Base-by-base conservation (phyloP, 2,113 vertebrate species). In the Furnarius figulus region DNA sequence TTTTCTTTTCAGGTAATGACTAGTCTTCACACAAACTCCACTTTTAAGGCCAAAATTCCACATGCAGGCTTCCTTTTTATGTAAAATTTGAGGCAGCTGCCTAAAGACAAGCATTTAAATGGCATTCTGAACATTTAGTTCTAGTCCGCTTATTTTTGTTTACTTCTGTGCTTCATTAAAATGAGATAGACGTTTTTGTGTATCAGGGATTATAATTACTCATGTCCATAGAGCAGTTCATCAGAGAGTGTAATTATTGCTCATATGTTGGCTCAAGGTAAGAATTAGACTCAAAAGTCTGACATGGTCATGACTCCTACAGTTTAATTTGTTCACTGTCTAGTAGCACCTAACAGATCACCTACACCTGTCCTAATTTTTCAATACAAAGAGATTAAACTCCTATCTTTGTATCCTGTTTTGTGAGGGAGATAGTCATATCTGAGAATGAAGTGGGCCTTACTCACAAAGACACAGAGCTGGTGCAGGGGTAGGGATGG, bases 141-240 rank as follows among this genome's bases (percentile, higher is more conserved):
- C 80, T 84, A 74, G 52, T 67, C 15, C 18, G 71, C 87, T 88
- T 77, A 59, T 85, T 93, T 93, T 96, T 95, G 47, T 93, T 95
- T 91, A 78, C 65, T 82, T 82, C 85, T 85, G 42, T 75, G 58
- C 24, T 75, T 79, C 63, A 66, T 90, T 94, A 76, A 74, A 80
- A 93, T 73, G 50, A 81, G 40, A 78, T 40, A 65, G 23, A 63
- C 2, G 0, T n/a, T 94, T 94, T 84, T 86, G 27, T 68, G 33
- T 80, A 55, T 47, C 0, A 0, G 30, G 58, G 42, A 55, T 85
- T 91, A 24, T 90, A 96, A 96, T 96, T 93, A 77, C 61, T 73
- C 0, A 8, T 83, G 55, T 67, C 73, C 66, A 56, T 30, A 71
- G 9, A 77, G 81, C 49, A 84, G 65, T 53, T 94, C 82, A 88